Base-by-base conservation (phyloP, 2,888 invertebrate genomes). In the Polydrusus cervinus region DNA sequence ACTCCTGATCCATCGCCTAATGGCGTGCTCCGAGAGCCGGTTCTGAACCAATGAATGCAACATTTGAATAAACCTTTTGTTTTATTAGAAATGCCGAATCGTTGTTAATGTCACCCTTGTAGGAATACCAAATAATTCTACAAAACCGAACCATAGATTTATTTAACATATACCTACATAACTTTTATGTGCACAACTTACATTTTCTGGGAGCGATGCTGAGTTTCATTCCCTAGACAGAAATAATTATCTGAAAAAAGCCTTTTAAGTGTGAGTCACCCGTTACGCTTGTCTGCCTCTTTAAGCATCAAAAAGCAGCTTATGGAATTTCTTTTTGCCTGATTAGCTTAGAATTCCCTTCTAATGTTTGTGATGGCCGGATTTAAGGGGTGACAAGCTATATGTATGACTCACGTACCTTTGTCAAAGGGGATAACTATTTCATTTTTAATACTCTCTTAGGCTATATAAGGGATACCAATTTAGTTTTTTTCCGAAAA, bases 271-370 rank as follows among this genome's bases (percentile, higher is more conserved):
- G 60, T 55, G 65, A 69, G 69, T 60, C 60, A 61, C 49, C 13
- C 38, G 57, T 47, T 38, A 60, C 57, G 43, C 61, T 57, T 70
- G 74, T 70, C 74, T 53, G 51, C 57, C 18, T 14, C 61, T 66
- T 66, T 74, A 18, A 38, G 61, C 69, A 74, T 74, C 74, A 74
- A 74, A 74, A 66, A 65, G 61, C 70, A 62, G 74, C 74, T 74
- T 74, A 74, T 74, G 53, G 65, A 74, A 70, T 70, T 70, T 61
- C 70, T 43, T 61, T 71, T 43, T 76, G 79, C 75, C 69, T 74
- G 77, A 75, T 72, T 79, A 73, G 75, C 53, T 71, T 71, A 65
- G 62, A 77, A 76, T 76, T 65, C 68, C 55, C 68, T 62, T 68
- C 62, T 71, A 72, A 76, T 78, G 75, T 71, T 65, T 69, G 61